A percentile compares a stretch with the other conserved stretches of the same genome.
Evolutionary conservation across 2,888 invertebrate species (phyloP).

Genomic region (Fragum sueziense): DNA sequence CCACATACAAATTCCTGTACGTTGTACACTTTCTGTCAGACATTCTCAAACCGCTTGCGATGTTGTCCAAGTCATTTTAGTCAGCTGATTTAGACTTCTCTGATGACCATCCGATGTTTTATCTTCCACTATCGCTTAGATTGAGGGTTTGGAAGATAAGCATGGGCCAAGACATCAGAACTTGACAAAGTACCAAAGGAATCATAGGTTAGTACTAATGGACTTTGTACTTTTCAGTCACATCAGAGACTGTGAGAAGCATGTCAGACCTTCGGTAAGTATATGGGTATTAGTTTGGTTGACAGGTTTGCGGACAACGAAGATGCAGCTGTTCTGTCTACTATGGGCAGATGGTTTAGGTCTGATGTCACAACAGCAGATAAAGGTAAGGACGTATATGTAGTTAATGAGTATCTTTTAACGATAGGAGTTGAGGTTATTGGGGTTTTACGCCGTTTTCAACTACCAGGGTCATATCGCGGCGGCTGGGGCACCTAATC

Average conservation of each 20-base stretch:
- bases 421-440: background rate
- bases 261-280: slow-evolving; percentile 28
- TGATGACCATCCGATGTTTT: background rate
- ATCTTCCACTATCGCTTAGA: background rate
- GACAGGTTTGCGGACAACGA: slow-evolving; percentile 39
- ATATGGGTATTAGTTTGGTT: slow-evolving; percentile 27
- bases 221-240: slow-evolving; percentile 38
- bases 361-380: background rate
- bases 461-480: too few species aligned
- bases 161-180: too few species aligned
- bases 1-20: slow-evolving; percentile 43
- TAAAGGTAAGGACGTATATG: background rate
- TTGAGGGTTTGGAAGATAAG: background rate
- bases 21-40: background rate
- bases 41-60: background rate
- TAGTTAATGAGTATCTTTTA: background rate
- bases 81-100: background rate
- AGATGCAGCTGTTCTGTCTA: slow-evolving; percentile 19
- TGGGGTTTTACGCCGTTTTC: too few species aligned
- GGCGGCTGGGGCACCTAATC: too few species aligned
- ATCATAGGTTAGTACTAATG: slow-evolving; percentile 24
- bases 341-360: background rate
- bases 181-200: slow-evolving; percentile 1
- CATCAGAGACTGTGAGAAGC: slow-evolving; percentile 44
- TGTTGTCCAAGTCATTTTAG: background rate